These are phyloP conservation scores for Prunella fulvescens DNA, from an alignment of 2,113 vertebrate species.

Conservation along the genomic window DNA sequence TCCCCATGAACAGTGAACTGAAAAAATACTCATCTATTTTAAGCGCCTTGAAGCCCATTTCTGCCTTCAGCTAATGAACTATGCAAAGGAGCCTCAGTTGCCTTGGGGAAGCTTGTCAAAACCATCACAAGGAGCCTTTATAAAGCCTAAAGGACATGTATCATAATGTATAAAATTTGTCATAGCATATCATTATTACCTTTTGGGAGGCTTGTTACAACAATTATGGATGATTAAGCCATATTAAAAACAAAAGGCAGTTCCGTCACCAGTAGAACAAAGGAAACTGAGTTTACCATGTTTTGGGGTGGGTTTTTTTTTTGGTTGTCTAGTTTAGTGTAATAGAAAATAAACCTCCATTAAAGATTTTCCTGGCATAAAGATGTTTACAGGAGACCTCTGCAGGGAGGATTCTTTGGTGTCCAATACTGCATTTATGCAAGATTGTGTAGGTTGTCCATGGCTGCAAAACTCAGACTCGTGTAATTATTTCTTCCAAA, in stretches of 20 bases:
- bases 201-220: constrained; percentile 32
- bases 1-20: background rate
- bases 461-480: background rate
- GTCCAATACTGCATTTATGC: background rate
- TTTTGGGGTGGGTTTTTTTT: background rate
- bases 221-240: constrained; percentile 5
- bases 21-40: constrained; percentile 8
- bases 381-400: background rate
- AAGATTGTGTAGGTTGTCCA: background rate
- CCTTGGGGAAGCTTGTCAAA: constrained; percentile 49
- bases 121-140: constrained; percentile 10
- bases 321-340: background rate
- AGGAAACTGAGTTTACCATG: background rate
- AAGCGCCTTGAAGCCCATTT: constrained; percentile 33
- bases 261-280: background rate
- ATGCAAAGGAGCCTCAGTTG: constrained; percentile 23
- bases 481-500: background rate
- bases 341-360: background rate
- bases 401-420: background rate
- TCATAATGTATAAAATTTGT: constrained; percentile 42
- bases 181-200: constrained; percentile 32
- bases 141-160: constrained; percentile 42
- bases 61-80: constrained; percentile 35
- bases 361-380: background rate
- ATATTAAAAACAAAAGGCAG: background rate